phyloP scores from a whole-genome alignment of 2,888 invertebrate genomes.

The Andricus quercusramuli region DNA sequence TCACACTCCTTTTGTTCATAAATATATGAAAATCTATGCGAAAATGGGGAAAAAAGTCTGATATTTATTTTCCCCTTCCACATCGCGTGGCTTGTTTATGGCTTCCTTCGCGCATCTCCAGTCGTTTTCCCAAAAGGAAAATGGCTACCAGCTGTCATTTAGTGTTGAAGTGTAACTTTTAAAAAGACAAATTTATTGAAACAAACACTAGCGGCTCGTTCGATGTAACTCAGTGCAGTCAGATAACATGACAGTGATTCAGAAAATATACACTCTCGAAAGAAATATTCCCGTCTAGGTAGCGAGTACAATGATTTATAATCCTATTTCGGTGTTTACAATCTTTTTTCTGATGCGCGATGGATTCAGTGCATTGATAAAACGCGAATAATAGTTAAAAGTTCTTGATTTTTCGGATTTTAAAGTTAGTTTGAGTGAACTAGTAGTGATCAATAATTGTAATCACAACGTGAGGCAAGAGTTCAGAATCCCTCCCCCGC shows the following conservation, averaged over 20 bases:
- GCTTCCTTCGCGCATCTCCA: slow-evolving; percentile 63
- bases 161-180: slow-evolving; percentile 56
- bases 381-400: slow-evolving; percentile 25
- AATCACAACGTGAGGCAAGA: slow-evolving; percentile 42
- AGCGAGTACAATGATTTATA: slow-evolving; percentile 17
- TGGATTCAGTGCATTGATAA: neutral
- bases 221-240: slow-evolving; percentile 62
- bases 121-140: slow-evolving; percentile 64
- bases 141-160: slow-evolving; percentile 70
- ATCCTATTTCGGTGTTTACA: slow-evolving; percentile 30
- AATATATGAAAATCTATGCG: neutral
- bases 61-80: slow-evolving; percentile 28
- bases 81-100: slow-evolving; percentile 38
- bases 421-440: slow-evolving; percentile 24
- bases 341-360: slow-evolving; percentile 14
- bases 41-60: neutral
- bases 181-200: slow-evolving; percentile 24
- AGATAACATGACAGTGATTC: slow-evolving; percentile 61
- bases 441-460: slow-evolving; percentile 52
- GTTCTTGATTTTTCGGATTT: neutral
- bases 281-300: slow-evolving; percentile 32
- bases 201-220: slow-evolving; percentile 26
- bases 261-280: slow-evolving; percentile 32
- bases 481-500: slow-evolving; percentile 38
- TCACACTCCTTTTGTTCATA: neutral